Base-by-base conservation (phyloP, 2,113 vertebrate genomes). In the Cyanistes caeruleus region DNA sequence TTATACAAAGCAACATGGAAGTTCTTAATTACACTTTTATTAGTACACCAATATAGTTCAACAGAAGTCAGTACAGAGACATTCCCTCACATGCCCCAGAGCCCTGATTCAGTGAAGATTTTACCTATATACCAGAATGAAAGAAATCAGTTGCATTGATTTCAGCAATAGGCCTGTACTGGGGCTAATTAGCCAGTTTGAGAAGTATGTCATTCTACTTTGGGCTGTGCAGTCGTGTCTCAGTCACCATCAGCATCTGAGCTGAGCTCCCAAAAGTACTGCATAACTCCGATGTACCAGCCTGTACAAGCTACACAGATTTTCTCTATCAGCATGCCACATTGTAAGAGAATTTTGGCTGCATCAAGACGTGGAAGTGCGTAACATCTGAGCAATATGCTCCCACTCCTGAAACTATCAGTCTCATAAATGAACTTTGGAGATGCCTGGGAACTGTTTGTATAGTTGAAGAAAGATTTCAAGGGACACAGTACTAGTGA, bases 151-250 rank as follows among this genome's bases (percentile, higher is more conserved):
- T 16, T 59, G 10, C 13, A 53, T 2, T 39, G 39, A 39, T 39
- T 39, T 39, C 39, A 39, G 39, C 39, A 39, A 39, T 39, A 39
- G 2, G 30, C 5, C 48, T 82, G 17, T 28, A 41, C 13, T 37
- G 39, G 33, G 85, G 22, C 9, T 89, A 39, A 58, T 73, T 33
- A 65, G 9, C 9, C 23, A 21, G 4, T 43, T 68, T 37, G 25
- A 87, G 56, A 74, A 78, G 35, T 33, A 23, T 15, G 28, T 17
- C 39, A 10, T 51, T 70, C 59, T 51, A 44, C 41, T 31, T n/a
- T 37, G n/a, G 17, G 24, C 44, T 87, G 13, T 60, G 22, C n/a
- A 48, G 2, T 22, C 0, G 0, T 28, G 21, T 21, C 39, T 84
- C 35, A 30, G 2, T 31, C 33, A 49, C 33, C 22, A 52, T 46